phyloP scores from a whole-genome alignment of 2,797 vertebrate genomes.

The Thalassophryne amazonica region DNA sequence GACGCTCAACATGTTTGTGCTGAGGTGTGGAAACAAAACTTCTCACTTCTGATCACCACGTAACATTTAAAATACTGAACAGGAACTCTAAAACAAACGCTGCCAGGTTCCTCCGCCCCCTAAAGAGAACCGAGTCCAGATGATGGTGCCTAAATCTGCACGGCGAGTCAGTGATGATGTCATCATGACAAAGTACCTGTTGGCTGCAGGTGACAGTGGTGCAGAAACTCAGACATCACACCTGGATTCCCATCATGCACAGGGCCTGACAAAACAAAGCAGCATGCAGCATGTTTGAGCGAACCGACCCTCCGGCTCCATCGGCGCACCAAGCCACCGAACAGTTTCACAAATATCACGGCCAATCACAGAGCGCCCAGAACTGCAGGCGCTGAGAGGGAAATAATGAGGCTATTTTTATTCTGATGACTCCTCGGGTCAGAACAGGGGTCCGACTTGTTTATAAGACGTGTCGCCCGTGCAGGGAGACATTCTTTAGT shows the following conservation, averaged over 20 bases:
- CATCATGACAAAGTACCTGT: slow-evolving; percentile 22
- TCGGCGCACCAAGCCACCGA: slow-evolving; percentile 25
- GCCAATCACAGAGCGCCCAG: slow-evolving; percentile 1
- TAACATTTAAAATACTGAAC: too few relatives aligned
- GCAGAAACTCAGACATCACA: slow-evolving; percentile 45
- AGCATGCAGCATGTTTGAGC: slow-evolving; percentile 37
- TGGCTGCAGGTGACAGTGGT: slow-evolving; percentile 42
- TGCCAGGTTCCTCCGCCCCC: too few relatives aligned
- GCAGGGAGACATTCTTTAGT: slow-evolving; percentile 15
- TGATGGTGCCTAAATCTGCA: too few relatives aligned
- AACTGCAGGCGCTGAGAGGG: slow-evolving; percentile 7
- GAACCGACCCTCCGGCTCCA: slow-evolving; percentile 34
- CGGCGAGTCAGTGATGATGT: slow-evolving; percentile 28
- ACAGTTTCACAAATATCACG: background rate
- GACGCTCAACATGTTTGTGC: too few relatives aligned
- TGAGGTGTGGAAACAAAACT: too few relatives aligned
- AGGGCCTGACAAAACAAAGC: slow-evolving; percentile 59
- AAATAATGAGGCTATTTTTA: slow-evolving; percentile 37
- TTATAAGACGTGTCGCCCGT: slow-evolving; percentile 23
- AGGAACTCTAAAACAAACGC: too few relatives aligned
- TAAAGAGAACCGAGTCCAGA: too few relatives aligned
- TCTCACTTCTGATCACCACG: too few relatives aligned
- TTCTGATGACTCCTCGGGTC: slow-evolving; percentile 18
- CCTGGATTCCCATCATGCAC: slow-evolving; percentile 41
- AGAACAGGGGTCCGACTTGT: slow-evolving; percentile 12